These are phyloP conservation scores for Coendou prehensilis DNA, from an alignment of 2,797 vertebrate species.

Conservation along the genomic window DNA sequence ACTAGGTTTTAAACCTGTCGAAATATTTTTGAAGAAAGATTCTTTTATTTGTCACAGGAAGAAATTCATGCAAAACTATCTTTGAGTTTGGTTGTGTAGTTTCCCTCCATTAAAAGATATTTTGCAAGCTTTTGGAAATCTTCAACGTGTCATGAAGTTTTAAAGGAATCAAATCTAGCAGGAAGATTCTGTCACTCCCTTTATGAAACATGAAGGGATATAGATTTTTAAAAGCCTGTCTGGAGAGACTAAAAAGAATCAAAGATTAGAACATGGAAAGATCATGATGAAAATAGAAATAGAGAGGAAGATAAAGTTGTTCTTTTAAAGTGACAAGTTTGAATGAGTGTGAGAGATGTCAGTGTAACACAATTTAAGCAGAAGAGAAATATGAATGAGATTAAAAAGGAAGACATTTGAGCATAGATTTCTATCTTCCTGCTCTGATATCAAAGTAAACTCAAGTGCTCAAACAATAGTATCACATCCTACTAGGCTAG, in stretches of 20 bases:
- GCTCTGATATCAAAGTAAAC: neutral
- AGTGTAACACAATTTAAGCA: neutral
- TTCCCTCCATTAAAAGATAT: neutral
- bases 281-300: slow-evolving; percentile 18
- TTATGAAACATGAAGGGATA: slow-evolving; percentile 4
- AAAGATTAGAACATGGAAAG: neutral
- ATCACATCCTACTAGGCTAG: neutral
- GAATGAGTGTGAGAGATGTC: neutral
- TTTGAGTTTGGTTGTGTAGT: neutral
- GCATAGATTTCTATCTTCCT: neutral
- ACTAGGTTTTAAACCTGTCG: neutral
- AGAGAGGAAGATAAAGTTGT: neutral
- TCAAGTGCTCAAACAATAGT: neutral
- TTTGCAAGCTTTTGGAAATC: slow-evolving; percentile 33
- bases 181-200: neutral
- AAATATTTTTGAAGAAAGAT: slow-evolving; percentile 12
- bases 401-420: neutral
- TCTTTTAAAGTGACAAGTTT: neutral
- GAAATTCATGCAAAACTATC: neutral
- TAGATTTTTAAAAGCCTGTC: neutral
- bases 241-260: neutral
- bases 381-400: neutral
- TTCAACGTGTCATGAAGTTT: slow-evolving; percentile 23
- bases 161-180: slow-evolving; percentile 51
- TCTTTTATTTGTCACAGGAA: neutral